phyloP scores from a whole-genome alignment of 2,113 vertebrate species.

The Psittacula cyanocephala region DNA sequence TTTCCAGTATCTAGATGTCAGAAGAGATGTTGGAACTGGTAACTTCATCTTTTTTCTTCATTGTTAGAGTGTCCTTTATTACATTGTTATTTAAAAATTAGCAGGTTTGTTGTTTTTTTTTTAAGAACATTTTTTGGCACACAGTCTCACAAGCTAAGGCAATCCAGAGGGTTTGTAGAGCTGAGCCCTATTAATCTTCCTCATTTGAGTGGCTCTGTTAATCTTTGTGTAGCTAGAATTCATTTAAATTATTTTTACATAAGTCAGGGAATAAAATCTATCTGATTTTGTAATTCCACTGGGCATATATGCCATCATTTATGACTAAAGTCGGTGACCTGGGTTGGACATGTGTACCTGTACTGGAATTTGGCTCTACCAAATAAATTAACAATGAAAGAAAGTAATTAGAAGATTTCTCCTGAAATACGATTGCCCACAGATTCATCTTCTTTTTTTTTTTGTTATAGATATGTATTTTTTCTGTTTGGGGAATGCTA shows the following conservation, averaged over 20 bases:
- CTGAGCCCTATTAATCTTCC: neutral
- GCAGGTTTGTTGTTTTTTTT: rapidly evolving
- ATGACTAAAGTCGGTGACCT: neutral
- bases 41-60: neutral
- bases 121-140: neutral
- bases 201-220: neutral
- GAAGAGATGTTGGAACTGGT: neutral
- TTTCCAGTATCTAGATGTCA: neutral
- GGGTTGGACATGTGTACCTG: neutral
- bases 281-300: neutral
- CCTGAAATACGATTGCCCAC: neutral
- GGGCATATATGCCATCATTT: neutral
- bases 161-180: neutral
- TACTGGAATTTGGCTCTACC: neutral
- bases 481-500: neutral
- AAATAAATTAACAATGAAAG: neutral
- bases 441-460: neutral
- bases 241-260: neutral
- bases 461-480: neutral
- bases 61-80: neutral
- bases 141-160: neutral
- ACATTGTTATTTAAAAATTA: neutral
- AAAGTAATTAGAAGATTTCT: neutral
- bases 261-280: neutral
- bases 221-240: neutral